Base-by-base conservation (phyloP, 2,797 vertebrate species). In the Cyclopterus lumpus region DNA sequence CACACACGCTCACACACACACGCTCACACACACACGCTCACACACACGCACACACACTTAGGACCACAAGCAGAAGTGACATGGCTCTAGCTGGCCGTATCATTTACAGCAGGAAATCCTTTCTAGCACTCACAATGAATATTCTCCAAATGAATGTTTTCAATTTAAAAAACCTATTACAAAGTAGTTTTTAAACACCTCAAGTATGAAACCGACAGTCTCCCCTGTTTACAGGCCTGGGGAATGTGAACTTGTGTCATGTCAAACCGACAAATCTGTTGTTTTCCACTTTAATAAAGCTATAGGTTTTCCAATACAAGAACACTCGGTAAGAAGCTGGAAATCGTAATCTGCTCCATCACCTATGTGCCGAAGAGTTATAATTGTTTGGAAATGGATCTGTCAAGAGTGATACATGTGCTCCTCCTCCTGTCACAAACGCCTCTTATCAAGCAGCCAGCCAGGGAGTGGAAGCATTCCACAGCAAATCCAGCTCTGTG, bases 361-460 rank as follows among this genome's bases (percentile, higher is more conserved):
- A 70, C 48, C 51, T 4, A 24, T 48, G 28, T 54, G 32, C 44
- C 10, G 34, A 38, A 36, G 59, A 65, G 30, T 28, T 57, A 71
- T 60, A 55, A 51, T 58, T 60, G 20, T 68, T 68, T 61, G 5
- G 14, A 61, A 68, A 49, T 44, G 22, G 46, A 22, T 71, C 61
- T 77, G 74, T 72, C 70, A 60, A 44, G 46, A 30, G 58, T 57
- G 36, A 66, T 22, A 14, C 26, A n/a, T 10, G 46, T 11, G 30
- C 57, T 58, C 55, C 30, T 34, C 55, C 55, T 53, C n/a, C 64
- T 60, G 14, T 60, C 65, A 38, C 49, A 71, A 68, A 62, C 62
- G 22, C 40, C 60, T 83, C 38, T 77, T 55, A 88, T 72, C 73
- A 82, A 75, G 75, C 77, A 62, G 70, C 67, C 70, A 66, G 67